These are phyloP conservation scores for Bradypodion ventrale DNA, from an alignment of 2,797 vertebrate genomes.

Conservation along the genomic window DNA sequence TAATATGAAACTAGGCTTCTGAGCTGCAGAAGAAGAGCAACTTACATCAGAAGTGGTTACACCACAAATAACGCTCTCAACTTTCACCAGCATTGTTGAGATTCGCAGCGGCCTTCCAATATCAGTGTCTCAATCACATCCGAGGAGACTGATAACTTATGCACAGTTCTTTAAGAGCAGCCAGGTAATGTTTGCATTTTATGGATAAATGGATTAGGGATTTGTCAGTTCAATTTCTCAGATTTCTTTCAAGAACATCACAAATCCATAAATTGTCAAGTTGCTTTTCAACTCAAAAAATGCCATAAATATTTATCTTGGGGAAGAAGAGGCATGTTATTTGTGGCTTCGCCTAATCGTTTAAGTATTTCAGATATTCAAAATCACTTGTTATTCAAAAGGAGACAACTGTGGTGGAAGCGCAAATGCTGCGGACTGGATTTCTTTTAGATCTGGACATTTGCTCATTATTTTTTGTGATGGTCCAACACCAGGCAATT, in stretches of 20 bases:
- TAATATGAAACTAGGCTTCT: not conserved
- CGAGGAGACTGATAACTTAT: slow-evolving; percentile 42
- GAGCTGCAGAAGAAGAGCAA: not conserved
- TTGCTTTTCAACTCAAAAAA: slow-evolving; percentile 55
- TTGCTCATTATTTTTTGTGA: not conserved
- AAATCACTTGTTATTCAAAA: slow-evolving; percentile 50
- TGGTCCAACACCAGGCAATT: not conserved
- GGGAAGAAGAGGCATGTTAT: slow-evolving; percentile 39
- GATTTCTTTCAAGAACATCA: slow-evolving; percentile 55
- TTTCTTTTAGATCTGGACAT: not conserved
- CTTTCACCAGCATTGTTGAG: not conserved
- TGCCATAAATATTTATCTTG: slow-evolving; percentile 40
- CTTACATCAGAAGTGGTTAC: not conserved
- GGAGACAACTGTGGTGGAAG: slow-evolving; percentile 32
- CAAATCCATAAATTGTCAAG: slow-evolving; percentile 53
- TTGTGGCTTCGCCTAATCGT: slow-evolving; percentile 40
- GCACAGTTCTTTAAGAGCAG: slow-evolving; percentile 38
- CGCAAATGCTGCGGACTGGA: not conserved
- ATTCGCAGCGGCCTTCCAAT: slow-evolving; percentile 34
- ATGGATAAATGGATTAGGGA: slow-evolving; percentile 51
- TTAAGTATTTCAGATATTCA: slow-evolving; percentile 53
- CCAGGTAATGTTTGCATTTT: slow-evolving; percentile 50
- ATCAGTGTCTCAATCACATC: not conserved
- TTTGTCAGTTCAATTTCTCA: slow-evolving; percentile 55
- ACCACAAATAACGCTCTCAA: not conserved